Evolutionary conservation across 2,888 invertebrate species (phyloP), one percentile per base, ranked within the genome.

Genomic region (Apomyelois bistriatella): DNA sequence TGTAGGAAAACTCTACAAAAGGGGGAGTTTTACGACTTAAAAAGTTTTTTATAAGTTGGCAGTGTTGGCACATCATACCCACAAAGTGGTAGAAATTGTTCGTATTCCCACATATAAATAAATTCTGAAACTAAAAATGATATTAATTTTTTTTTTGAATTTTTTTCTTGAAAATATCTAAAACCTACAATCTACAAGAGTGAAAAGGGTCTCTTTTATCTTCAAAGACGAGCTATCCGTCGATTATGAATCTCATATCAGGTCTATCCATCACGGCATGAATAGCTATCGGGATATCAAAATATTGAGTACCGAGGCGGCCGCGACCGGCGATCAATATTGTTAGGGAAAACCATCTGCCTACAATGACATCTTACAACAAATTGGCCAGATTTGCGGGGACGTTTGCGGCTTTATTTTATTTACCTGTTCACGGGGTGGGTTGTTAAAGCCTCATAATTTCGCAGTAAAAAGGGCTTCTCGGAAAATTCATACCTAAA

Each of bases 201-300:
- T 46, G 10, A 46, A 46, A 28, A 35, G 16, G 43, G 22, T 46
- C 30, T 9, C 0, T 32, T 15, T 32, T 5, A 17, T 46, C 10
- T 16, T 7, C 32, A 9, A 28, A 30, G 12, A 22, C 22, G 30
- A 28, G 1, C 46, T 12, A 32, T 30, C 30, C n/a, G 13, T 0
- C 49, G 49, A 49, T 41, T 50, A 40, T 40, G 30, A 50, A 50
- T 41, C 40, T 32, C 10, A 50, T 41, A 50, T 50, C 49, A n/a
- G 40, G 13, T 16, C 28, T 16, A 50, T 50, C 40, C 49, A 50
- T 50, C 49, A 50, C 15, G 32, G 40, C 15, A 13, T 50, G 49
- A 50, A 50, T 40, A 16, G 38, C 49, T 40, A 30, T 16, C 46
- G 10, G 46, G 16, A 46, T 46, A 46, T 46, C 16, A 15, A 13